Conservation (phyloP, 2,113 vertebrate species). For the Raja brachyura region DNA sequence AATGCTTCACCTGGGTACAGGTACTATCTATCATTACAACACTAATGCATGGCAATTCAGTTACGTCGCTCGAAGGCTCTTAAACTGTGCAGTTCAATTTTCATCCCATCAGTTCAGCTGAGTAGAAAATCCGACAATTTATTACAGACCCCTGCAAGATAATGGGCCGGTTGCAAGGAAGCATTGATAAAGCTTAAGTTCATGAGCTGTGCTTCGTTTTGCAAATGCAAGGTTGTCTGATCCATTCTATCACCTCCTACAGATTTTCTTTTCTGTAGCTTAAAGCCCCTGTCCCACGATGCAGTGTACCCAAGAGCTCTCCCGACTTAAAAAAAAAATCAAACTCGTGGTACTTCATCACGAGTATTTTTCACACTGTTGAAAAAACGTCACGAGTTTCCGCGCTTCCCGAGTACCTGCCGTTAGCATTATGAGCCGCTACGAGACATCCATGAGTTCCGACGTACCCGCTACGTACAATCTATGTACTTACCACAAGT, state of each 20-base stretch:
- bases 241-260: conserved; percentile 16
- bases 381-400: too few relatives aligned
- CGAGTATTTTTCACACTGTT: too few relatives aligned
- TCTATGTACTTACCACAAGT: too few relatives aligned
- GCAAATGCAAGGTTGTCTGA: conserved; percentile 4
- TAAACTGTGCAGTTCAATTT: conserved; percentile 53
- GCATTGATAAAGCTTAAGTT: conserved; percentile 60
- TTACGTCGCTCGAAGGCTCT: conserved; percentile 37
- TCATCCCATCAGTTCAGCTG: conserved; percentile 56
- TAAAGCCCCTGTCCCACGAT: too few relatives aligned
- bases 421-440: too few relatives aligned
- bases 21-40: conserved; percentile 35
- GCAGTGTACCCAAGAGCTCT: too few relatives aligned
- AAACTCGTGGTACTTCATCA: too few relatives aligned
- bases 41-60: conserved; percentile 10
- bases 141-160: conserved; percentile 57
- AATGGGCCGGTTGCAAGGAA: conserved; percentile 59
- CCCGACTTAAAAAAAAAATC: too few relatives aligned
- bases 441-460: too few relatives aligned
- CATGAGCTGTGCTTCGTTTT: conserved; percentile 47
- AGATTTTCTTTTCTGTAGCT: neutral
- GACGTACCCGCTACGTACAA: too few relatives aligned
- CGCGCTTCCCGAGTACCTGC: too few relatives aligned
- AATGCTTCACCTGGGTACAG: conserved; percentile 26
- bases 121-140: conserved; percentile 64